These are phyloP conservation scores for Amblyornis subalaris DNA, from an alignment of 2,113 vertebrate species.

Conservation along the genomic window DNA sequence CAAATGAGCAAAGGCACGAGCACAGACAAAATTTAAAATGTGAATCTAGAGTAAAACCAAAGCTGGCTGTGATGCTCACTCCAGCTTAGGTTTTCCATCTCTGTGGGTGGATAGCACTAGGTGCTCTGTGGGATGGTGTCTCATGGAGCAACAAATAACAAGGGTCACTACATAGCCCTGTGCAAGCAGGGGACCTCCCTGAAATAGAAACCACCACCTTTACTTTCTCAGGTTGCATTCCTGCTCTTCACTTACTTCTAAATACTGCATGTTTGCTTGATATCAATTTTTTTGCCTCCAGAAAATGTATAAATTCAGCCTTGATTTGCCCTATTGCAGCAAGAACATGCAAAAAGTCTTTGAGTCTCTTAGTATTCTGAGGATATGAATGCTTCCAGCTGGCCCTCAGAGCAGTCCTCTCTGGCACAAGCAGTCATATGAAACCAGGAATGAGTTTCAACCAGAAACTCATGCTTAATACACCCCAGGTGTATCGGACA, in stretches of 20 bases:
- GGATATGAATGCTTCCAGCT: background rate
- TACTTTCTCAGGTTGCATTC: background rate
- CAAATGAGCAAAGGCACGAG: background rate
- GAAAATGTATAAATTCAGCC: background rate
- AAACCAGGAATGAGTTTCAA: background rate
- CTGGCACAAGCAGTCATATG: background rate
- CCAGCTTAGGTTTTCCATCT: background rate
- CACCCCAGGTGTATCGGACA: rapidly evolving
- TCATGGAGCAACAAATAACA: background rate
- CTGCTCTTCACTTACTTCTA: background rate
- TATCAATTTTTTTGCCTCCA: background rate
- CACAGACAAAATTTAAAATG: background rate
- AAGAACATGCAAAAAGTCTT: background rate
- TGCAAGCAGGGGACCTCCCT: background rate
- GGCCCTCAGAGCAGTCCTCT: background rate
- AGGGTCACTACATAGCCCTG: background rate
- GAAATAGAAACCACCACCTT: background rate
- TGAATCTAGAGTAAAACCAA: background rate
- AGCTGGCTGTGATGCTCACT: background rate
- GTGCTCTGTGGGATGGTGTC: background rate
- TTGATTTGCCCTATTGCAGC: background rate
- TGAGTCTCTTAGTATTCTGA: background rate
- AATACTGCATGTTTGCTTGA: background rate
- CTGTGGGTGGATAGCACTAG: background rate
- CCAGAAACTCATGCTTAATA: background rate